Evolutionary conservation across 1,140 invertebrate species (phyloP), one percentile per base, ranked within the genome.

Genomic region (Arctopsyche grandis): DNA sequence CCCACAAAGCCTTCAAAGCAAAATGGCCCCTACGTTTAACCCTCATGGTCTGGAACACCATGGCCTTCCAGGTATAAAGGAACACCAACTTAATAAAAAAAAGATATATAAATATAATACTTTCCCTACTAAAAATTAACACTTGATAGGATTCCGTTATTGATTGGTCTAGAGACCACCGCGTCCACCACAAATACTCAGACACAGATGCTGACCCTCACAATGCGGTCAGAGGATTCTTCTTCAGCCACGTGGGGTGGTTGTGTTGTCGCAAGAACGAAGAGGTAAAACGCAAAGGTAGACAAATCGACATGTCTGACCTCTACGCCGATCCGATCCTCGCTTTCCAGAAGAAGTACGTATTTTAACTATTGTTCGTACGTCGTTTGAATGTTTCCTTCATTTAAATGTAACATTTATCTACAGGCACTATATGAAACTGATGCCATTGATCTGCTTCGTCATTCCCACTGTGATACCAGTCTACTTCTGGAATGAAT

Each of bases 231-330:
- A 89, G 94, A 9, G 95, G 95, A 1, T 93, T 96, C 83, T 96
- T 96, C 87, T 96, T 95, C 86, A 90, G 94, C 0, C 95, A 96
- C 83, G 91, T 96, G 83, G 95, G 95, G 14, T 96, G 95, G 95
- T 85, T 96, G 38, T 89, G 96, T 85, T 90, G 92, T 82, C 90
- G 91, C 82, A 94, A 95, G 84, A 93, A 94, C 83, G 93, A 93
- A 0, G 92, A 94, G 76, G 93, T 96, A 16, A 92, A 91, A 56
- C 89, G 84, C 5, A 92, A 91, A 84, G 91, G 92, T n/a, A 87
- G 88, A 75, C 85, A 87, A 26, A 86, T 97, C 12, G 93, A 96
- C 83, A 86, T 96, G 80, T 91, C 87, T 44, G 96, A 97, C 84
- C 87, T 97, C 0, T 86, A 90, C 29, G 89, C 87, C 7, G 95